These are phyloP conservation scores for Pipistrellus pygmaeus DNA, from an alignment of 2,797 vertebrate genomes.

Conservation along the genomic window DNA sequence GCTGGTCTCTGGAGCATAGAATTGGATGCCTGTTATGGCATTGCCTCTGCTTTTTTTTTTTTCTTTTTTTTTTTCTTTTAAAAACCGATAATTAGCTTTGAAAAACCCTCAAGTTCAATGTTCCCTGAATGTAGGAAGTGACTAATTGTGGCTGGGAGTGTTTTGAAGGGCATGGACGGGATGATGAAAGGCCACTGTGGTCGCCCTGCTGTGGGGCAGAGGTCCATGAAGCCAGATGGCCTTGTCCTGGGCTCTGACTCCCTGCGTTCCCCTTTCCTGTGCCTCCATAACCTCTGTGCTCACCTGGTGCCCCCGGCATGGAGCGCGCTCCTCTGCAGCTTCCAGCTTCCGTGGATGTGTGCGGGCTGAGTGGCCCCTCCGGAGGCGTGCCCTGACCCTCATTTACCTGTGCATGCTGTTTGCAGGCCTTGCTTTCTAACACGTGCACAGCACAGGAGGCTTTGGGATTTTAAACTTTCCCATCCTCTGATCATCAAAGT, in stretches of 20 bases:
- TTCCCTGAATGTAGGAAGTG: constrained; percentile 17
- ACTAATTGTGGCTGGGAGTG: neutral
- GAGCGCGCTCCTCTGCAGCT: neutral
- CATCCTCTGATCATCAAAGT: neutral
- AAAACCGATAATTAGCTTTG: constrained; percentile 29
- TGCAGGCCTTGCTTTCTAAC: neutral
- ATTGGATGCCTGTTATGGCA: neutral
- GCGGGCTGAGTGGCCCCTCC: neutral
- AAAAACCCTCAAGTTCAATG: constrained; percentile 22
- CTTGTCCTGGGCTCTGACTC: neutral
- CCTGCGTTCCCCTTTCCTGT: neutral
- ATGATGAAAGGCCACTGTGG: constrained; percentile 6
- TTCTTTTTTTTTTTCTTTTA: neutral
- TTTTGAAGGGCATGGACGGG: neutral
- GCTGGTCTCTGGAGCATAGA: neutral
- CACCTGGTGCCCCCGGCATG: neutral
- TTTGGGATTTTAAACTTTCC: constrained; percentile 17
- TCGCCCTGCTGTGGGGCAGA: neutral
- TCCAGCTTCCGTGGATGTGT: neutral
- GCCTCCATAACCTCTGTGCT: neutral
- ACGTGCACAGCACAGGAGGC: neutral
- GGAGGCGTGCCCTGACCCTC: neutral
- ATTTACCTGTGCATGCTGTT: neutral
- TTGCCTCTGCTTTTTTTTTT: neutral
- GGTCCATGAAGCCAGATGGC: neutral